phyloP scores from a whole-genome alignment of 2,113 vertebrate genomes.

The Petrocephalus microphthalmus region DNA sequence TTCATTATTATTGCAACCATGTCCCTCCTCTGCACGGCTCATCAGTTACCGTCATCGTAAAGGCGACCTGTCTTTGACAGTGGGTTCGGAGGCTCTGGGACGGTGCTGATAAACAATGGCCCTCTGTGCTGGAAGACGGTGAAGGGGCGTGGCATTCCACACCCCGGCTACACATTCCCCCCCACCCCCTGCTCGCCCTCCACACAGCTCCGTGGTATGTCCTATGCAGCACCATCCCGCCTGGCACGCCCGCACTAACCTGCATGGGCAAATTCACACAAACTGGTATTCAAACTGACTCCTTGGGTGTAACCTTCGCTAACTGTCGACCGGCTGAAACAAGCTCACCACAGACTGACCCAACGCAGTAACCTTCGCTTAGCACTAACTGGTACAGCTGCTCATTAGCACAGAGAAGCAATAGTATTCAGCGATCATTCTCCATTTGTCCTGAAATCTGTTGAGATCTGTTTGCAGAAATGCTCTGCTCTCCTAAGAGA shows the following conservation, averaged over 20 bases:
- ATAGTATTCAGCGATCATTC: not conserved
- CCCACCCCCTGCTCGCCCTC: not conserved
- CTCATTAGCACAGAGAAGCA: not conserved
- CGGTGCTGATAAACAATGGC: not conserved
- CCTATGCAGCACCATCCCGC: not conserved
- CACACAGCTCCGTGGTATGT: not conserved
- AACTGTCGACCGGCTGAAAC: not conserved
- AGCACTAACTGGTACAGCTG: not conserved
- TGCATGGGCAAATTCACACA: not conserved
- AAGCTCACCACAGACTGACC: not conserved
- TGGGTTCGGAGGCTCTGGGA: not conserved
- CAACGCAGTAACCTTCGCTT: not conserved
- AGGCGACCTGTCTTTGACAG: not conserved
- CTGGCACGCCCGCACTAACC: not conserved
- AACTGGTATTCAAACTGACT: not conserved
- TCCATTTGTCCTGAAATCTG: not conserved
- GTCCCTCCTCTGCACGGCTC: not conserved
- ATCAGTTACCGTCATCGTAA: not conserved
- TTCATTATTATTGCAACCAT: not conserved
- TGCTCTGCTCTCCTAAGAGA: not conserved
- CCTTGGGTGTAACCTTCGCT: not conserved
- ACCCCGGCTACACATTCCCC: not conserved
- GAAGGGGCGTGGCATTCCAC: not conserved
- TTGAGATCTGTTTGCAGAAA: not conserved
- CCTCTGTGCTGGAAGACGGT: not conserved